Evolutionary conservation across 2,797 vertebrate species (phyloP), one percentile per base, ranked within the genome.

Genomic region (Coranthus polyacanthus): DNA sequence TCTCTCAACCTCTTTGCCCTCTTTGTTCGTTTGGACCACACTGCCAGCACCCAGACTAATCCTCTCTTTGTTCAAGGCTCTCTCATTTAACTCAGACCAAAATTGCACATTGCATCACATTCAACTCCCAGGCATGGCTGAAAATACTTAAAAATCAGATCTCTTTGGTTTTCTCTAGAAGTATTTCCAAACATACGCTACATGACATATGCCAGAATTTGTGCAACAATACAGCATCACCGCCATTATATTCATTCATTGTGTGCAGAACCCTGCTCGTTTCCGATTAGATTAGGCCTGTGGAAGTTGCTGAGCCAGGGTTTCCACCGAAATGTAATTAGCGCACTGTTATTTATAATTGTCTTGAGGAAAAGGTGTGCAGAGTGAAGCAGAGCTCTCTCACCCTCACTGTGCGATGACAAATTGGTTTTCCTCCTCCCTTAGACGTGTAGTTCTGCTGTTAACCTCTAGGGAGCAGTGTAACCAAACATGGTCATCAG

Each of bases 21-120:
- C 81, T 90, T 90, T 87, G 84, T 91, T 87, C 81, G 63, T 61
- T 44, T 36, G 77, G 85, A 85, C 78, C 81, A 81, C 84, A 86
- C 71, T 81, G 71, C 51, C 75, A 84, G 79, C 53, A 68, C 75
- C 47, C 68, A 53, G 71, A 75, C 81, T 90, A 89, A 92, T 91
- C 84, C 85, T 51, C 41, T 77, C 78, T 87, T 88, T 91, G 89
- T 90, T 81, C 63, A 49, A 44, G 55, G 58, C 64, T 63, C 62
- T 81, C 79, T 86, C 75, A 77, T 90, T 87, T 82, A 32, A 77
- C 80, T 73, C 63, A 13, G 57, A 62, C 63, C 52, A 68, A 80
- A 81, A 78, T 79, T 86, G 79, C 78, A 72, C 53, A 39, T 78
- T 82, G 73, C 75, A 74, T 74, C 77, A 72, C 60, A 50, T 67